A percentile compares a stretch with the other conserved stretches of the same genome.
Evolutionary conservation across 1,140 invertebrate species (phyloP).

Genomic region (Cotesia glomerata): DNA sequence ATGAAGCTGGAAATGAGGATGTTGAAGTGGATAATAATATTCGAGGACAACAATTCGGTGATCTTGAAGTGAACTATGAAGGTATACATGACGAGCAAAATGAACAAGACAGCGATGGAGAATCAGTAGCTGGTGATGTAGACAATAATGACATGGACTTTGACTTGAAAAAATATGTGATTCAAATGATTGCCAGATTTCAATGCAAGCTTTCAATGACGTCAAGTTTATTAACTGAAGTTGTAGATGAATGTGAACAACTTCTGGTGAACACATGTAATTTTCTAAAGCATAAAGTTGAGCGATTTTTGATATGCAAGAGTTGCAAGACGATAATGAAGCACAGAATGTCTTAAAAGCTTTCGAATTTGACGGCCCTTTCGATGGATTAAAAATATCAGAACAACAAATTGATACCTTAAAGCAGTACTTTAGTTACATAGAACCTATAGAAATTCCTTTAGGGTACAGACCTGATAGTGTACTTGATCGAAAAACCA

Average conservation of each 20-base stretch:
- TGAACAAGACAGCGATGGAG: neutral
- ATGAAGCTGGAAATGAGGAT: neutral
- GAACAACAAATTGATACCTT: neutral
- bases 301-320: neutral
- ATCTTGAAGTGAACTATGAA: neutral
- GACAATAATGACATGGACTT: neutral
- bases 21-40: neutral
- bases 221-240: neutral
- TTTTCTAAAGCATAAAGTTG: neutral
- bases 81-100: neutral
- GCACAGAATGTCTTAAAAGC: neutral
- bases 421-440: neutral
- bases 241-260: constrained; percentile 11
- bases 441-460: constrained; percentile 6
- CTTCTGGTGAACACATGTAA: neutral
- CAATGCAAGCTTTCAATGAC: constrained; percentile 11
- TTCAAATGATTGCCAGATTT: constrained; percentile 16
- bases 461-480: neutral
- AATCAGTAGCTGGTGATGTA: neutral
- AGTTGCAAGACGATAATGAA: neutral
- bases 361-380: constrained; percentile 1
- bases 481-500: neutral
- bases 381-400: neutral
- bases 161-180: neutral
- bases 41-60: neutral